Base-by-base conservation (phyloP, 2,113 vertebrate genomes). In the Glaucidium brasilianum region DNA sequence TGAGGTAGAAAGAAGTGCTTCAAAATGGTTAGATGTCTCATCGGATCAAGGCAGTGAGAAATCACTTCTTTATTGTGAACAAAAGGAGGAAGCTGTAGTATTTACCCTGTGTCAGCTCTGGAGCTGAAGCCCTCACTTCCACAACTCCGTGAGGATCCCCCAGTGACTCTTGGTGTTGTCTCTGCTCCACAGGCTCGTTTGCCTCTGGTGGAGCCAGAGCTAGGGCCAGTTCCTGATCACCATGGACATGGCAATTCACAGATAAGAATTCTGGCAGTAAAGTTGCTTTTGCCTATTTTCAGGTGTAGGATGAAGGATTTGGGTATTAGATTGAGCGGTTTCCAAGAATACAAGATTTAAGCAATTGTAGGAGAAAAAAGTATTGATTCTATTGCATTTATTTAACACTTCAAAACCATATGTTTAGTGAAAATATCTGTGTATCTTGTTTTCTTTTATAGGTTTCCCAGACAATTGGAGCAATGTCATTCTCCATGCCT, bases 381-480 rank as follows among this genome's bases (percentile, higher is more conserved):
- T 26, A 3, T 15, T 60, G 45, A 21, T 66, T 76, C 27, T 75
- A 0, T 64, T 39, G 39, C 34, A 34, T 22, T 71, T 89, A 6
- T 17, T 72, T 43, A 11, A 35, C 11, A 6, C 34, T 76, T 88
- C 43, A 53, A 39, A 62, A 34, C 58, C n/a, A 39, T n/a, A 8
- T 1, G 1, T 15, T 29, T 5, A 56, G 59, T 90, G 63, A 85
- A 55, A 84, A 32, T 29, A 37, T 7, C 52, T 37, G 0, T 37
- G n/a, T 15, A 7, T 69, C 85, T 74, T n/a, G 4, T 77, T 53
- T 80, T 95, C 88, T 92, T 94, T 71, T 45, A 32, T 52, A 98
- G 98, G 97, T 97, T 18, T 97, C 98, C 52, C 98, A 97, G 59
- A 97, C 97, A 88, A 96, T 98, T 95, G 98, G 98, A 88, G 97